These are phyloP conservation scores for Lasioglossum oenotherae DNA, from an alignment of 2,888 invertebrate genomes.

Conservation along the genomic window DNA sequence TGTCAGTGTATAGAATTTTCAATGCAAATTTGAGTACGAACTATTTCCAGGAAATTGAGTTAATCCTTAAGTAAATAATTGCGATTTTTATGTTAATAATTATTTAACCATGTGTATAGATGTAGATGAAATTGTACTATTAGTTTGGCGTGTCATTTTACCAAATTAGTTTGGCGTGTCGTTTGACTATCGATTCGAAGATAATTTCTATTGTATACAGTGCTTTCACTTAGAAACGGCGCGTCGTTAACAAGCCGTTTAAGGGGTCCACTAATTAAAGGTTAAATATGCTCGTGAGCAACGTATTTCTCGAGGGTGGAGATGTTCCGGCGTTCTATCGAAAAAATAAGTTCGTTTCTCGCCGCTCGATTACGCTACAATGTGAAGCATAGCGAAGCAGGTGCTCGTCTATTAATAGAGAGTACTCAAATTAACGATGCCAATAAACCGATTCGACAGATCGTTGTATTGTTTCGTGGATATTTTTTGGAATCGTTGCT, in stretches of 20 bases:
- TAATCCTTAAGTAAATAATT: too few species aligned
- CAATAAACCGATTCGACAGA: conserved; percentile 52
- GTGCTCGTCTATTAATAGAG: conserved; percentile 66
- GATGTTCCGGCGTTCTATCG: conserved; percentile 11
- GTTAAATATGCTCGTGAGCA: background rate
- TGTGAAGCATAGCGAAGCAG: conserved; percentile 15
- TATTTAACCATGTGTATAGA: too few species aligned
- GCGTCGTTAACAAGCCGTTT: background rate
- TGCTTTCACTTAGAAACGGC: background rate
- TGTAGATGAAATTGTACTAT: too few species aligned
- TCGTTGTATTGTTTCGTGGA: conserved; percentile 29
- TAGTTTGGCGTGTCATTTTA: background rate
- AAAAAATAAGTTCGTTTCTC: conserved; percentile 39
- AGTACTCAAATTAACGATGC: conserved; percentile 56
- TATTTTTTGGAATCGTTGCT: background rate
- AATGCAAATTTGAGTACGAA: background rate
- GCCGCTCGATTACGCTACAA: conserved; percentile 26
- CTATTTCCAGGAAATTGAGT: background rate
- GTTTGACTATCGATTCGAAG: background rate
- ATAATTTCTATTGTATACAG: background rate
- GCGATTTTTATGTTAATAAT: too few species aligned
- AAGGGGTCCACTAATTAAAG: background rate
- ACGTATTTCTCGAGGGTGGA: background rate
- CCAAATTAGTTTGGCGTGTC: background rate
- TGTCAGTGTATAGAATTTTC: background rate